A percentile compares a stretch with the other conserved stretches of the same genome.
phyloP scores from a whole-genome alignment of 2,888 invertebrate species.

The Hydroisotoma schaefferi region DNA sequence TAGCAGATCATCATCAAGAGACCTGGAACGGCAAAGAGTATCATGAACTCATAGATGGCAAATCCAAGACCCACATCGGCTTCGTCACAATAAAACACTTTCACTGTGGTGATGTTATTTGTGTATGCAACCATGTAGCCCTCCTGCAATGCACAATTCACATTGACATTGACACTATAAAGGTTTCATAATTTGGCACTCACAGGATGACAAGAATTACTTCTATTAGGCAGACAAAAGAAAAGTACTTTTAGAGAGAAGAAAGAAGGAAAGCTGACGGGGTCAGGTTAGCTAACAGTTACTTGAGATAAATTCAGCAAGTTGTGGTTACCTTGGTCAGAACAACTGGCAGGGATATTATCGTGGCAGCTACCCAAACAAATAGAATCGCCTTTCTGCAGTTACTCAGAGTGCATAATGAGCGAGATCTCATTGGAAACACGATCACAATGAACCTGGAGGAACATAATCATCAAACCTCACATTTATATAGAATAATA shows the following conservation, averaged over 20 bases:
- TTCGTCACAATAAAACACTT: conserved; percentile 51
- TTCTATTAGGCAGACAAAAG: no score
- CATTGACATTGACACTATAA: no score
- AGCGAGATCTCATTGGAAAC: conserved; percentile 56
- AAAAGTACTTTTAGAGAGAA: no score
- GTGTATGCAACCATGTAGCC: conserved; percentile 49
- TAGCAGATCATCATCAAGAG: conserved; percentile 53
- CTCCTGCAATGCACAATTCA: no score
- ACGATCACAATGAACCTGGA: conserved; percentile 58
- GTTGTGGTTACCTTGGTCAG: conserved; percentile 53
- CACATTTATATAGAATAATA: no score
- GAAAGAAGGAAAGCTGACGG: no score
- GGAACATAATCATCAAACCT: no score
- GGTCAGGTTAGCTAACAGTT: no score
- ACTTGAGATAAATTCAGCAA: no score
- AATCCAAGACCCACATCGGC: conserved; percentile 49
- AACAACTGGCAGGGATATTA: conserved; percentile 54
- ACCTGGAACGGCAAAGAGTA: conserved; percentile 52
- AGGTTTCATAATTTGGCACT: no score
- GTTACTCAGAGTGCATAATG: conserved; percentile 56
- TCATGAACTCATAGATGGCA: conserved; percentile 51
- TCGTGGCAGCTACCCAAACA: conserved; percentile 55
- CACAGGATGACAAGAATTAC: no score
- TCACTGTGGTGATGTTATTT: conserved; percentile 51
- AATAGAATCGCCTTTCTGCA: conserved; percentile 53